phyloP scores from a whole-genome alignment of 2,888 invertebrate species.

The Julus scandinavius region DNA sequence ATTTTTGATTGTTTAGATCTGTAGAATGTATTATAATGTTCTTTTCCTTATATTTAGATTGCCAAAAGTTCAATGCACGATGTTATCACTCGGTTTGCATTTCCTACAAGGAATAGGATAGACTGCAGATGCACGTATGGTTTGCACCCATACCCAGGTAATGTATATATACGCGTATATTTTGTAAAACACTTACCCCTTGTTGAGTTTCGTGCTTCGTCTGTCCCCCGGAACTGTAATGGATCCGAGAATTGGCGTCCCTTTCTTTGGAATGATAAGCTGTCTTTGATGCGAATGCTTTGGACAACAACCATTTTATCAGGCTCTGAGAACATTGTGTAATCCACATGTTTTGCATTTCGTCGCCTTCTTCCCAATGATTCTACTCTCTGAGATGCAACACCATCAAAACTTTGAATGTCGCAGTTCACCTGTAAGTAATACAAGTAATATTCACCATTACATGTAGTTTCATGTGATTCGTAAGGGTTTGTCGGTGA shows the following conservation, averaged over 20 bases:
- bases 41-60: background rate
- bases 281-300: slow-evolving; percentile 89
- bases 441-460: background rate
- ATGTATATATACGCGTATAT: background rate
- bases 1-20: too few species aligned
- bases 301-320: slow-evolving; percentile 80
- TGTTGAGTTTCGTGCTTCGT: background rate
- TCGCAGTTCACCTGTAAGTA: slow-evolving; percentile 75
- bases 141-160: background rate
- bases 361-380: slow-evolving; percentile 86
- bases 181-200: background rate
- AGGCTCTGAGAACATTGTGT: slow-evolving; percentile 66
- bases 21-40: too few species aligned
- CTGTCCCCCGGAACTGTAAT: background rate
- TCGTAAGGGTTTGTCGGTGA: background rate
- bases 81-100: background rate
- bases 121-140: background rate
- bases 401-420: slow-evolving; percentile 83
- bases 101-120: slow-evolving; percentile 12
- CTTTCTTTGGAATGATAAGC: slow-evolving; percentile 53
- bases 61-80: background rate
- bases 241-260: slow-evolving; percentile 48
- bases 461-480: background rate
- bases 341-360: slow-evolving; percentile 61
- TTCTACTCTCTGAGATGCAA: slow-evolving; percentile 78